Evolutionary conservation across 2,113 vertebrate genomes (phyloP).

Genomic region (Bubo bubo): DNA sequence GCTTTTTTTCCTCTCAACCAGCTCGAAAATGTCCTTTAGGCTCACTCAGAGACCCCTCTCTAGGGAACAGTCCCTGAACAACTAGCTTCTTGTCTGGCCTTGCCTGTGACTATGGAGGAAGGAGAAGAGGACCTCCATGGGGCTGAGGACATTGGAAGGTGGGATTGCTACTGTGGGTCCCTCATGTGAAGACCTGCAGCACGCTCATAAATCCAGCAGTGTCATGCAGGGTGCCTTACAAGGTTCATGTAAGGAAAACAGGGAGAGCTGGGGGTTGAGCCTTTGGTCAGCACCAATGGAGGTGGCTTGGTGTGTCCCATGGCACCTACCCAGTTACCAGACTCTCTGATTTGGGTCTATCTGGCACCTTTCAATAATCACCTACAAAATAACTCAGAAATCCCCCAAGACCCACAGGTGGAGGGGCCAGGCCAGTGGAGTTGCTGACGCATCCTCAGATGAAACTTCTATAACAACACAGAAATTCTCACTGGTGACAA

Average conservation of each 20-base stretch:
- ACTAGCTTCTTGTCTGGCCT: neutral
- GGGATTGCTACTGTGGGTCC: neutral
- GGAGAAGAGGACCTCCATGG: neutral
- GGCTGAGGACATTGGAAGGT: neutral
- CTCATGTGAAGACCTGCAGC: neutral
- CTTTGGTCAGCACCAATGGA: neutral
- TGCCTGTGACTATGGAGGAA: neutral
- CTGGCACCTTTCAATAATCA: neutral
- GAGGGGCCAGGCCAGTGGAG: neutral
- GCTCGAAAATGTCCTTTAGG: neutral
- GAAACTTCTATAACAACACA: neutral
- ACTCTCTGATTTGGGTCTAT: neutral
- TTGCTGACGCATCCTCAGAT: rapidly evolving
- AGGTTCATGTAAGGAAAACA: neutral
- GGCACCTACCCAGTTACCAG: neutral
- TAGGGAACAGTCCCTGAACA: neutral
- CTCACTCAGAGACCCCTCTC: neutral
- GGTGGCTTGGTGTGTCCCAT: neutral
- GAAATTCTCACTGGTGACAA: neutral
- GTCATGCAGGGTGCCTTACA: neutral
- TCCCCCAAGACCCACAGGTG: neutral
- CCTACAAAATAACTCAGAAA: neutral
- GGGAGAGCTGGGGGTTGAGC: neutral
- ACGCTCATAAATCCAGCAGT: rapidly evolving
- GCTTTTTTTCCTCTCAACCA: neutral